Evolutionary conservation across 2,113 vertebrate genomes (phyloP), one percentile per base, ranked within the genome.

Genomic region (Cephalopterus ornatus): DNA sequence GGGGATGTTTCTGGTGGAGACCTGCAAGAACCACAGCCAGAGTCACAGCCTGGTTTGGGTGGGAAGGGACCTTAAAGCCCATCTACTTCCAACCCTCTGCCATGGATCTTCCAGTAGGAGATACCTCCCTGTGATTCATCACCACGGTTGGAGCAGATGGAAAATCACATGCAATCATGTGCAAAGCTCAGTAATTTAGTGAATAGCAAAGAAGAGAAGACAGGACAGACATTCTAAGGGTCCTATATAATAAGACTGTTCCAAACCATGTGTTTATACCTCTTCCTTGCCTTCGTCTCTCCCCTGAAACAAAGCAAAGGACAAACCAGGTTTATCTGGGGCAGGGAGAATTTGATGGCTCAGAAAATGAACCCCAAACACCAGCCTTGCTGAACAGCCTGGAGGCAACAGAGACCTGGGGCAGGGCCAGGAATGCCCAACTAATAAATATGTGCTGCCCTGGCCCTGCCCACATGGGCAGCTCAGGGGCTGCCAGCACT

Each of bases 391-490:
- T 4, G 9, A 70, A 80, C 46, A 44, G 62, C 33, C 52, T 82
- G 71, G 52, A 79, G 58, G 47, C 23, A 66, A 37, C 1, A 13
- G 1, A 1, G 1, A 5, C 2, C 41, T 55, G 33, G 1, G 1
- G 52, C 37, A 53, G 39, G 81, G 39, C 20, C 46, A 88, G 52
- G 78, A 88, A 76, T 33, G 44, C 14, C 23, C 20, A 24, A 0
- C 5, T 53, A 37, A 53, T 44, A 28, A 53, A 11, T 24, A 5
- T 9, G 27, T 35, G 37, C n/a, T 89, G 32, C 33, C 59, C 52
- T 71, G 56, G 61, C 26, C 42, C 39, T 94, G 50, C 46, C 65
- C 26, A 5, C 41, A 4, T 2, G 30, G 61, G 16, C 18, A 87
- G 18, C 70, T 75, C 70, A 50, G 47, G 47, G 46, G n/a, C 24